A percentile compares a stretch with the other conserved stretches of the same genome.
Conservation (phyloP, 2,113 vertebrate species). For the Mesembrinibis cayennensis region DNA sequence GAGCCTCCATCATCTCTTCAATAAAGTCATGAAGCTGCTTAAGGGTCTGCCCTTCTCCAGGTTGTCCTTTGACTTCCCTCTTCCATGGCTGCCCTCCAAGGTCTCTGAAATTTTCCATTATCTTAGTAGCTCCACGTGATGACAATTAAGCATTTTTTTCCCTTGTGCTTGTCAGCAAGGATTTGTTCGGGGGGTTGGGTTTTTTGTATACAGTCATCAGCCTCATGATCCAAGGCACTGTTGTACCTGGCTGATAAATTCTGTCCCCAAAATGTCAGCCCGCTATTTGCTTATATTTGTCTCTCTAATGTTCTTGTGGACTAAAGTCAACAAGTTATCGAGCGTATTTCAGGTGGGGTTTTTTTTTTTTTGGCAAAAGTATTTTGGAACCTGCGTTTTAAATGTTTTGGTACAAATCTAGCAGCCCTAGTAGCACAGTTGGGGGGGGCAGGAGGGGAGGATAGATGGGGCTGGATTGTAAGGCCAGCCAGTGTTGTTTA, state of each 20-base stretch:
- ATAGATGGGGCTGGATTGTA: neutral
- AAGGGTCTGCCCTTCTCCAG: neutral
- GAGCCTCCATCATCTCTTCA: neutral
- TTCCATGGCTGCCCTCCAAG: slow-evolving; percentile 16
- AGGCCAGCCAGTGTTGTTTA: neutral
- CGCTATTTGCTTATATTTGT: neutral
- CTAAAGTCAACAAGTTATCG: neutral
- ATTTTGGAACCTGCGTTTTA: neutral
- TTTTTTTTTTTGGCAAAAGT: neutral
- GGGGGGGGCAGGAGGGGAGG: neutral
- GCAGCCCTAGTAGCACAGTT: neutral
- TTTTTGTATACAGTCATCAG: neutral
- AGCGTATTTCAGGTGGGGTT: neutral
- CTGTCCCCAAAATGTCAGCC: neutral
- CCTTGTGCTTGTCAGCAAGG: slow-evolving; percentile 10
- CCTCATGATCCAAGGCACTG: neutral
- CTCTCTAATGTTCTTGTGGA: neutral
- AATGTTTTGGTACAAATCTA: neutral
- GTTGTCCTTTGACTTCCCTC: neutral
- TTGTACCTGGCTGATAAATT: slow-evolving; percentile 2
- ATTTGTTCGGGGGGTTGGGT: neutral
- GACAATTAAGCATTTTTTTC: neutral
- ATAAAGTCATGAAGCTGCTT: neutral
- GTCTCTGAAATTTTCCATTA: slow-evolving; percentile 39
- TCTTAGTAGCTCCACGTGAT: neutral